Evolutionary conservation across 2,797 vertebrate species (phyloP).

Genomic region (Anguilla anguilla): DNA sequence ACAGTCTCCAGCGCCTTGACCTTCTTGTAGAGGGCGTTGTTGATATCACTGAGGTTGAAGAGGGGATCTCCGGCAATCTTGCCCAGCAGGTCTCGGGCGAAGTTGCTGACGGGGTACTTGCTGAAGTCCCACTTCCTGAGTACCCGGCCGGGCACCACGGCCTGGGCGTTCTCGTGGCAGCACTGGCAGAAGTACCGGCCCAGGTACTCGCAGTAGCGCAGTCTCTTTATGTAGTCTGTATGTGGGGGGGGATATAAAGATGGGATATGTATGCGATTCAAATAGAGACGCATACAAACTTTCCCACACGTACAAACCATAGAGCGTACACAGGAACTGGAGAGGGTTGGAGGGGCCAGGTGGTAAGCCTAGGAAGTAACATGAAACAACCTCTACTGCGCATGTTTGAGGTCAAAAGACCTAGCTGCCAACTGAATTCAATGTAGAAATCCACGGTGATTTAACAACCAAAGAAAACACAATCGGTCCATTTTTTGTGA

Average conservation of each 20-base stretch:
- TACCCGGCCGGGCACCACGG: conserved; percentile 85
- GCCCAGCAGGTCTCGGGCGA: conserved; percentile 89
- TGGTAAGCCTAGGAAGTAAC: neutral
- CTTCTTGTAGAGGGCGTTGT: conserved; percentile 88
- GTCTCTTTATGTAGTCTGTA: conserved; percentile 93
- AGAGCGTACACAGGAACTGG: too few species aligned
- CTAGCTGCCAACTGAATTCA: too few species aligned
- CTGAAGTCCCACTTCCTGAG: conserved; percentile 96
- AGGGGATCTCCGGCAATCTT: conserved; percentile 95
- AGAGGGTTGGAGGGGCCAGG: too few species aligned
- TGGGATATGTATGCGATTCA: neutral
- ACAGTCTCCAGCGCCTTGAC: conserved; percentile 88
- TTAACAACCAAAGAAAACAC: too few species aligned
- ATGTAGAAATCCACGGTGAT: too few species aligned
- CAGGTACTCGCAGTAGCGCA: conserved; percentile 96
- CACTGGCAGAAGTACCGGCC: conserved; percentile 99
- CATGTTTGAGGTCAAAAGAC: too few species aligned
- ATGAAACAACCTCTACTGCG: too few species aligned
- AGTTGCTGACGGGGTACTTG: conserved; percentile 96
- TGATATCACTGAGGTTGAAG: conserved; percentile 92
- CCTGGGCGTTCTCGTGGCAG: conserved; percentile 93
- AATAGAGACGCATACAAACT: neutral
- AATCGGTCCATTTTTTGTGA: too few species aligned
- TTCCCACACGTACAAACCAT: neutral
- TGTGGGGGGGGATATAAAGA: neutral